Base-by-base conservation (phyloP, 2,888 invertebrate genomes). In the Caenorhabditis sp. region DNA sequence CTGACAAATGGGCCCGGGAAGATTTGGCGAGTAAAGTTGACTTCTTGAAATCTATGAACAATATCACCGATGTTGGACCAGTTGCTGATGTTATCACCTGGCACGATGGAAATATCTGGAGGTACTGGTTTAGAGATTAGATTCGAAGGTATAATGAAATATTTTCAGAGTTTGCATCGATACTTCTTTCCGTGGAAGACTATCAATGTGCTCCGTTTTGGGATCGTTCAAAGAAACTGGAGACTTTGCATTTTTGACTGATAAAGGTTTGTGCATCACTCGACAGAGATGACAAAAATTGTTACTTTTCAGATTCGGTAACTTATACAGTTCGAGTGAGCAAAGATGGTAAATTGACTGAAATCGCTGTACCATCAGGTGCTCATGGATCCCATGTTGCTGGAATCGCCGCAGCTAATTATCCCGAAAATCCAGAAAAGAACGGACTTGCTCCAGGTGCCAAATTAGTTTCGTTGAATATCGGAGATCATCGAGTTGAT, bases 321-420 rank as follows among this genome's bases (percentile, higher is more conserved):
- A 94, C 94, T n/a, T 91, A 94, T 88, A 93, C 93, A 80, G 92
- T 95, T 67, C 96, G 97, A 88, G 93, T 99, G 54, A 72, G 69
- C 24, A 93, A 95, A 85, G 93, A 95, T 82, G 97, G 97, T 27
- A 92, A 95, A 87, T 91, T 93, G 0, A 89, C 97, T 65, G 97
- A 99, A 90, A 92, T 99, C 60, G 95, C 95, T 64, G 93, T 94
- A 81, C 93, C 95, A 4, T 77, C 76, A 8, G 95, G 95, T 14
- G 92, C 94, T 62, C 99, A 99, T 89, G 99, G 97, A 27, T 97
- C 97, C 0, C 97, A 99, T 89, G 99, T 99, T 4, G 95, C 97
- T 0, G 93, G 95, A 10, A 99, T 99, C 82, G 94, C 97, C 0
- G 92, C 96, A 1, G 97, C 94, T 0, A 91, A 93, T 89, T 95